Evolutionary conservation across 2,113 vertebrate genomes (phyloP), one percentile per base, ranked within the genome.

Genomic region (Macheiramphus alcinus): DNA sequence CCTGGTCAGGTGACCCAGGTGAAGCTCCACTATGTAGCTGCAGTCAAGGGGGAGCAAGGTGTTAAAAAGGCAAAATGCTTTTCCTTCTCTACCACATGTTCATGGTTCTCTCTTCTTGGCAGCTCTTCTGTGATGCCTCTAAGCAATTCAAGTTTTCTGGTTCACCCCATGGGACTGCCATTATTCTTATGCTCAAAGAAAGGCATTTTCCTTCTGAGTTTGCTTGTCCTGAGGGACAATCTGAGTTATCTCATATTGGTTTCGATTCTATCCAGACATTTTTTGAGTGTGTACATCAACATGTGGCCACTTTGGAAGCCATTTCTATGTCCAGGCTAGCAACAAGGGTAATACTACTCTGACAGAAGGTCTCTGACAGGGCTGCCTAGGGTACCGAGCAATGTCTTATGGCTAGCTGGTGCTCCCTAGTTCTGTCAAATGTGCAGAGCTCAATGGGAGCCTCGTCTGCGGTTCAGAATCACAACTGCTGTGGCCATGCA

Each of bases 371-470:
- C 7, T 23, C 13, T 66, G 58, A 48, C 16, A 78, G 42, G 31
- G 18, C 17, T 90, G 13, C 27, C 25, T n/a, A 6, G 7, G 11
- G 7, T 38, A 45, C 31, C 32, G 34, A 62, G 32, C 21, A 48
- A 18, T 32, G 27, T 53, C 66, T 88, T 29, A 38, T 6, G 48
- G 11, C 47, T 71, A 10, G 3, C 11, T 2, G 0, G 9, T 26
- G 16, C 31, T 89, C 36, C 43, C 12, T 20, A 26, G 32, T 14
- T 80, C 47, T 83, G 58, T 9, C 48, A 91, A 71, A 56, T 1
- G 1, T n/a, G 16, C 43, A 72, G 32, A 68, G 20, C 16, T 85
- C 1, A 0, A 25, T 36, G 15, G 31, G 4, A 71, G 5, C 7
- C 10, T 74, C 25, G 5, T 62, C 40, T 0, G 0, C 22, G 9